A percentile compares a stretch with the other conserved stretches of the same genome.
These are phyloP conservation scores for Salvelinus namaycush DNA, from an alignment of 2,113 vertebrate genomes.

Conservation along the genomic window DNA sequence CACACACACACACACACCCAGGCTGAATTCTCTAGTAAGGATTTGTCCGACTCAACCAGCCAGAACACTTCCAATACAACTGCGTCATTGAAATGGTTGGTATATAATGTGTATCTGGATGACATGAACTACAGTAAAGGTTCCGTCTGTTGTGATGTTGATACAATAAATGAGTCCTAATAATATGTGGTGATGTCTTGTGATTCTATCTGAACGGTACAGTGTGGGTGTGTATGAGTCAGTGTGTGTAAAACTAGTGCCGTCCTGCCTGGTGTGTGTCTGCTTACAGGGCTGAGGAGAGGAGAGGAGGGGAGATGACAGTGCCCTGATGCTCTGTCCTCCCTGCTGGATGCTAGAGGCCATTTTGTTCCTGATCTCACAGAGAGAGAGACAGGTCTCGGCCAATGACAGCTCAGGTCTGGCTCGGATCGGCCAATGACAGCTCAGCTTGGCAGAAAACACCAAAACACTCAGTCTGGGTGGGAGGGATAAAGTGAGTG, in stretches of 20 bases:
- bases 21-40: not conserved
- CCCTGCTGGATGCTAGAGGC: conserved; percentile 70
- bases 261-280: conserved; percentile 24
- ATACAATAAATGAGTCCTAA: not conserved
- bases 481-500: conserved; percentile 28
- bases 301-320: conserved; percentile 64
- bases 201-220: not conserved
- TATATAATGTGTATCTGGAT: not conserved
- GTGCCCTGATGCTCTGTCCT: conserved; percentile 73
- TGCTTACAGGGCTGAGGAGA: conserved; percentile 63
- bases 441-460: conserved; percentile 73
- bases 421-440: conserved; percentile 67
- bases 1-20: not conserved
- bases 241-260: no score
- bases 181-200: no score
- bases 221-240: not conserved
- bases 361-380: conserved; percentile 78
- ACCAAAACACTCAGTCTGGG: conserved; percentile 61
- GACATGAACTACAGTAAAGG: not conserved
- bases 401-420: conserved; percentile 77
- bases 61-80: not conserved
- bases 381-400: conserved; percentile 68
- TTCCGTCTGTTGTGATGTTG: not conserved
- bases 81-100: not conserved
- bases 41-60: not conserved